A percentile compares a stretch with the other conserved stretches of the same genome.
Evolutionary conservation across 2,888 invertebrate species (phyloP).

Genomic region (Folsomia manolachei): DNA sequence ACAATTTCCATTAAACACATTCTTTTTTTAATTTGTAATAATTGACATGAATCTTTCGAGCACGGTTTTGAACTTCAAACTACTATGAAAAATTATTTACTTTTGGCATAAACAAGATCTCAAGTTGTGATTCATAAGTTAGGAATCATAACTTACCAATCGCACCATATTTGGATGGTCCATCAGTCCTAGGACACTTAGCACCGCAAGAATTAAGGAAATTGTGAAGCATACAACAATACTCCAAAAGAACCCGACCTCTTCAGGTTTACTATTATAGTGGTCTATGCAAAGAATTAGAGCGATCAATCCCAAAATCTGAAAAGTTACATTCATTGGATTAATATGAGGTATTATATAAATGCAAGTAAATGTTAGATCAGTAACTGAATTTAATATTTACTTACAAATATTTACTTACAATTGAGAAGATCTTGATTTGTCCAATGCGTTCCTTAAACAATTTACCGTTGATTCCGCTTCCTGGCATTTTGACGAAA

Average conservation of each 20-base stretch:
- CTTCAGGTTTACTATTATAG: slow-evolving; percentile 25
- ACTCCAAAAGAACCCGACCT: slow-evolving; percentile 43
- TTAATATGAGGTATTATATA: background rate
- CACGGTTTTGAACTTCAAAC: too few relatives aligned
- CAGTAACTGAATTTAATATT: background rate
- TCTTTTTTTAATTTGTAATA: background rate
- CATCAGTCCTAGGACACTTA: slow-evolving; percentile 40
- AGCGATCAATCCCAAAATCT: slow-evolving; percentile 45
- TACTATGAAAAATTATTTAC: too few relatives aligned
- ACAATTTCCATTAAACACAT: background rate
- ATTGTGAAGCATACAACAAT: slow-evolving; percentile 41
- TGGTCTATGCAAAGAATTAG: slow-evolving; percentile 41
- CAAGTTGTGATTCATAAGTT: too few relatives aligned
- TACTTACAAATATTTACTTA: slow-evolving; percentile 28
- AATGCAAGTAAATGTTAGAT: background rate
- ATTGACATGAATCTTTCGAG: too few relatives aligned
- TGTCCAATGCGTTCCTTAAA: slow-evolving; percentile 38
- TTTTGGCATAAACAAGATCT: too few relatives aligned
- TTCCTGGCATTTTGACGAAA: background rate
- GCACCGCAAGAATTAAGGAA: slow-evolving; percentile 38
- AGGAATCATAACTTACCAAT: slow-evolving; percentile 39
- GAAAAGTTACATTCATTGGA: too few relatives aligned
- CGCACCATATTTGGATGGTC: slow-evolving; percentile 41
- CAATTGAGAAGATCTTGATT: slow-evolving; percentile 40
- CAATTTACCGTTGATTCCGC: slow-evolving; percentile 40